Conservation (phyloP, 2,797 vertebrate species). For the Nyctibius grandis region DNA sequence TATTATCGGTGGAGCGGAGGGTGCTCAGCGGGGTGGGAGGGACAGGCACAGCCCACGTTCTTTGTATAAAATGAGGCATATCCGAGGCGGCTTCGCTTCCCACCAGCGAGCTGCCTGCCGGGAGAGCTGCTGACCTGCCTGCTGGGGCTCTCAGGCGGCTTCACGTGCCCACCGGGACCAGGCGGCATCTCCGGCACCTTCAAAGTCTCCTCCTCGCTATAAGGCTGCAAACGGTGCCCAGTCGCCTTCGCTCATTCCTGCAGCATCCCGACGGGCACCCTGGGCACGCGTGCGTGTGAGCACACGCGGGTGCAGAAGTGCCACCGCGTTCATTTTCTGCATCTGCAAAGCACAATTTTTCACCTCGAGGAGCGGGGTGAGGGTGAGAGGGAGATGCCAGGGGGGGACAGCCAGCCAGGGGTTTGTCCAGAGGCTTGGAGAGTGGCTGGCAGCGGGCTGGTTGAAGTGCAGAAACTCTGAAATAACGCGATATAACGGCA, state of each 20-base stretch:
- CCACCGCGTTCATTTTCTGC: fast-evolving
- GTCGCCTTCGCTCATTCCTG: fast-evolving
- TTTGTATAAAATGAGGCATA: conserved; percentile 20
- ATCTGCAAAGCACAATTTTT: background rate
- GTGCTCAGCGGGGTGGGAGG: conserved; percentile 43
- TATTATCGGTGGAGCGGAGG: conserved; percentile 23
- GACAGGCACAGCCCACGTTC: conserved; percentile 36
- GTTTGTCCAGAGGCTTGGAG: background rate
- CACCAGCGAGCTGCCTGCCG: background rate
- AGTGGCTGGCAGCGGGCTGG: fast-evolving
- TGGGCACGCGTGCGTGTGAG: fast-evolving
- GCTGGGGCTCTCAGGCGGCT: background rate
- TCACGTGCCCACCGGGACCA: fast-evolving
- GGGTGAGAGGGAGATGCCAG: background rate
- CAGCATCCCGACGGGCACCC: background rate
- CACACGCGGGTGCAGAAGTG: fast-evolving
- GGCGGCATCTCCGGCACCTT: background rate
- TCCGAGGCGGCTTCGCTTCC: background rate
- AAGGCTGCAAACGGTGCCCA: background rate
- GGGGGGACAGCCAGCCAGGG: fast-evolving
- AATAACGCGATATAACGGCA: background rate
- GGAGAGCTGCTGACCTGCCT: background rate
- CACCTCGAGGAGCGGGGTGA: fast-evolving
- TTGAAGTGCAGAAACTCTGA: background rate
- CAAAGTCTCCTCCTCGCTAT: fast-evolving